Evolutionary conservation across 2,888 invertebrate genomes (phyloP).

Genomic region (Alviniconcha strummeri): DNA sequence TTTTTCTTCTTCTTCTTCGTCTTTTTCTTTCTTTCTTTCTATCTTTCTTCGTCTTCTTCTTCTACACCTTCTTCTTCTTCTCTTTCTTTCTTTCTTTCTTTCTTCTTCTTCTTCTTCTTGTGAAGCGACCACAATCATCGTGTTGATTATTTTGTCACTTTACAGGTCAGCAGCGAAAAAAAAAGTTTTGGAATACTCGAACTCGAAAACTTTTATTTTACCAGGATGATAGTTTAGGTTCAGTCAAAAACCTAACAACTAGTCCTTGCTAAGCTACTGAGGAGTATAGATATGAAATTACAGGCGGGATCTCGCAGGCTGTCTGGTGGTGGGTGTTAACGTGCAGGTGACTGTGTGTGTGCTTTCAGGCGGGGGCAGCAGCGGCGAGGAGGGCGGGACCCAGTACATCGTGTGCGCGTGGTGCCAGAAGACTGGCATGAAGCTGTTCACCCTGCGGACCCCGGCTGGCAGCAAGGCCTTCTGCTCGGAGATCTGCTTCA

Average conservation of each 20-base stretch:
- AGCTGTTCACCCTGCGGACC: constrained; percentile 68
- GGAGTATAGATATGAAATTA: too few relatives aligned
- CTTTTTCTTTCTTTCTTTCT: background rate
- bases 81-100: background rate
- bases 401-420: constrained; percentile 70
- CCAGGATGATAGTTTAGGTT: too few relatives aligned
- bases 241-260: background rate
- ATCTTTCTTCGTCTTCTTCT: background rate
- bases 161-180: too few relatives aligned
- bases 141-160: too few relatives aligned
- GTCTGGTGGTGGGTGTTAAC: too few relatives aligned
- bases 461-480: constrained; percentile 75
- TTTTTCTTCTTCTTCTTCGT: background rate
- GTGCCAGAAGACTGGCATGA: constrained; percentile 72
- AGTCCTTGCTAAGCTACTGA: background rate
- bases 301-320: too few relatives aligned
- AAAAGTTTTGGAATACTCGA: too few relatives aligned
- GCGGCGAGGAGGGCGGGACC: constrained; percentile 22
- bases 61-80: background rate
- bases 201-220: too few relatives aligned
- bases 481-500: constrained; percentile 93
- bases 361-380: background rate
- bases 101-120: background rate
- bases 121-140: too few relatives aligned
- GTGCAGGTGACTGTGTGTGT: background rate